Conservation (phyloP, 2,797 vertebrate genomes). For the Oceanodroma leucorhoa region DNA sequence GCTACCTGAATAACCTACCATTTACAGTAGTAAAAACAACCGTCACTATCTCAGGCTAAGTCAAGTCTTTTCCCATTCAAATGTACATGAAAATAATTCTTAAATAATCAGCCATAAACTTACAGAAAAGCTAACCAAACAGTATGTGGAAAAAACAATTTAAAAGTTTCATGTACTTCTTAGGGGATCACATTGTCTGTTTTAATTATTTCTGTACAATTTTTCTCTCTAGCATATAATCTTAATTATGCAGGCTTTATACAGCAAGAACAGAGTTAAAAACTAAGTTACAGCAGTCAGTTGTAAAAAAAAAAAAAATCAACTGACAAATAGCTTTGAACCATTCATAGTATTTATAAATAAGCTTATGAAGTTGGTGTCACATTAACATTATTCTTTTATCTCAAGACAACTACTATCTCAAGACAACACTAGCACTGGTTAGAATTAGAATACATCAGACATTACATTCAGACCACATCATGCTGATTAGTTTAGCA, state of each 20-base stretch:
- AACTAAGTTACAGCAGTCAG: background rate
- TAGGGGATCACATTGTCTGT: background rate
- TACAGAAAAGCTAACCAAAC: background rate
- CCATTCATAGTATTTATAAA: background rate
- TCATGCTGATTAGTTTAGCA: background rate
- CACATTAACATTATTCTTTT: background rate
- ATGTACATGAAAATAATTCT: background rate
- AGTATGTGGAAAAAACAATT: background rate
- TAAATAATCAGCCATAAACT: background rate
- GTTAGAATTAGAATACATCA: background rate
- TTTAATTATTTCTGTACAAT: background rate
- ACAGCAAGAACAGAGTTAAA: background rate
- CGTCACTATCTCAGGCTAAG: background rate
- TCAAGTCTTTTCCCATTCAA: background rate
- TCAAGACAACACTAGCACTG: background rate
- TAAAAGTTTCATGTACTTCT: background rate
- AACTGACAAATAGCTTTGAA: background rate
- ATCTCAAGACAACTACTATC: background rate
- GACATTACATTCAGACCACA: background rate
- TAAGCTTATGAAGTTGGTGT: background rate
- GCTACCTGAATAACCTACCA: background rate
- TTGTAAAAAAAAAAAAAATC: background rate
- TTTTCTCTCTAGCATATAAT: background rate
- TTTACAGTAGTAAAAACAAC: background rate
- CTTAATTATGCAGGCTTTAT: background rate